phyloP scores from a whole-genome alignment of 2,888 invertebrate genomes.

The Rhingia rostrata region DNA sequence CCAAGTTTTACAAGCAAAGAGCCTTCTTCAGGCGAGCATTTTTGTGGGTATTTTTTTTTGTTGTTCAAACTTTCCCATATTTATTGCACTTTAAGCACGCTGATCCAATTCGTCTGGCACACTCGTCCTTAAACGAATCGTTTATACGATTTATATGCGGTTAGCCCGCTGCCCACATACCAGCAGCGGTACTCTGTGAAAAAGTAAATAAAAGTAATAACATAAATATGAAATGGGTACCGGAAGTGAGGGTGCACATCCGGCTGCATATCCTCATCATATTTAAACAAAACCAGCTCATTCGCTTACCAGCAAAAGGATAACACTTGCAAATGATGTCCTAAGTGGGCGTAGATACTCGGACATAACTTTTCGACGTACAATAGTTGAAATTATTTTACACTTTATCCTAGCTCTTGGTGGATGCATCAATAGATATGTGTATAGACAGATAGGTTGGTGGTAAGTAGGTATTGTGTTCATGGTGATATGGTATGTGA shows the following conservation, averaged over 20 bases:
- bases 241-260: background rate
- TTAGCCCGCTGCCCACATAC: constrained; percentile 1
- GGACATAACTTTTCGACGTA: constrained; percentile 54
- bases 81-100: constrained; percentile 43
- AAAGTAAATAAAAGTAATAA: constrained; percentile 32
- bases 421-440: background rate
- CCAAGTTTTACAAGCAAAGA: constrained; percentile 8
- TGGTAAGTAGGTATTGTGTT: no score
- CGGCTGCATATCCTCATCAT: background rate
- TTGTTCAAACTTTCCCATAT: constrained; percentile 45
- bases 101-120: constrained; percentile 2
- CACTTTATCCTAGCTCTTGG: background rate
- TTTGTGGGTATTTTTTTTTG: constrained; percentile 27
- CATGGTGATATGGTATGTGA: constrained; percentile 1
- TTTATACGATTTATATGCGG: constrained; percentile 36
- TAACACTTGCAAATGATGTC: constrained; percentile 48
- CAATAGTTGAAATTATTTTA: constrained; percentile 43
- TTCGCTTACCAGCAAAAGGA: constrained; percentile 16
- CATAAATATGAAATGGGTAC: constrained; percentile 40
- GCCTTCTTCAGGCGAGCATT: constrained; percentile 3
- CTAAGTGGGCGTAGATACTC: constrained; percentile 36
- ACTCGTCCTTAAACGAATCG: constrained; percentile 15
- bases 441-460: no score
- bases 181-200: background rate
- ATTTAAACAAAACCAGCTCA: constrained; percentile 48